Base-by-base conservation (phyloP, 2,113 vertebrate species). In the Maylandia zebra region DNA sequence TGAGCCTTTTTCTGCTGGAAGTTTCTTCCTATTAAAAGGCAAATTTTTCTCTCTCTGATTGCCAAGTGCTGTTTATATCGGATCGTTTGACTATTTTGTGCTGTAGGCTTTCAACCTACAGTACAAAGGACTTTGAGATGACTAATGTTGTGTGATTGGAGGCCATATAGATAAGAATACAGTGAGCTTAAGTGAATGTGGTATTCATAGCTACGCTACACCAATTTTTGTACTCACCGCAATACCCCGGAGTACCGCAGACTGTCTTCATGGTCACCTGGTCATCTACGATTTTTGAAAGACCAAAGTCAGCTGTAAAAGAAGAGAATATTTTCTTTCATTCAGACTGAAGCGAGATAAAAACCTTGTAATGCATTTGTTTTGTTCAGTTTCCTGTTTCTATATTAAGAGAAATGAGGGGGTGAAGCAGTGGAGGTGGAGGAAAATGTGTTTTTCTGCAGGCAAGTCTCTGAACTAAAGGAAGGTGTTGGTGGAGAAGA, bases 211-310 rank as follows among this genome's bases (percentile, higher is more conserved):
- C 5, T 19, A 1, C 10, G 45, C 27, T 0, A 19, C 43, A 78
- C 27, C 7, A 78, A 0, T 6, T 13, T 50, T 52, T 4, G 52
- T 55, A 91, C 94, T 97, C 93, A 98, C 98, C 98, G 4, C 98
- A 98, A 90, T 98, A 98, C 12, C 97, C 98, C 0, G 97, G 97
- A 0, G 97, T 98, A 8, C 98, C 97, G 3, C 98, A 98, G 32
- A 98, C 96, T 0, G 97, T 98, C 95, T 98, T 98, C 98, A 98
- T 98, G 27, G 97, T 97, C 79, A 97, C 97, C 92, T 98, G 97
- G 2, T 98, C 97, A 7, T 97, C 97, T 59, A 98, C 94, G 85
- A 98, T 98, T 91, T 98, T 98, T 84, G 98, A 98, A 8, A 98
- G 95, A 38, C 98, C 98, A 0, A 98, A 98, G 95, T 98, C 97